phyloP scores from a whole-genome alignment of 2,113 vertebrate species.

The Thamnophis sirtalis region DNA sequence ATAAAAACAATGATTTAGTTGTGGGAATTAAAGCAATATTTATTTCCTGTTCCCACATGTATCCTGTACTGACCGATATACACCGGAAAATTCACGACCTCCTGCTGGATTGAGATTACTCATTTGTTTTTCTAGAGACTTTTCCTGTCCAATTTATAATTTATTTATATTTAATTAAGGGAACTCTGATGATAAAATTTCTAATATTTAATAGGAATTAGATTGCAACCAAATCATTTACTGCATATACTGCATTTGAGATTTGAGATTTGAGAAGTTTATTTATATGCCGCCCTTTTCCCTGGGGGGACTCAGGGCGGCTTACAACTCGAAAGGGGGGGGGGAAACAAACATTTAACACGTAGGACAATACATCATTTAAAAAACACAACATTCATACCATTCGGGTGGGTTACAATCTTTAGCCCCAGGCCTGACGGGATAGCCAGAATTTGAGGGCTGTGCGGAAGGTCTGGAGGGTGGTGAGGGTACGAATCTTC shows the following conservation, averaged over 20 bases:
- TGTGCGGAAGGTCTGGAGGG: too few species aligned
- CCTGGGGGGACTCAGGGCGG: too few species aligned
- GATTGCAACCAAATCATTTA: neutral
- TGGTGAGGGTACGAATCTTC: too few species aligned
- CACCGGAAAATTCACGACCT: neutral
- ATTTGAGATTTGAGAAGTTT: too few species aligned
- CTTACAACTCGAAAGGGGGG: too few species aligned
- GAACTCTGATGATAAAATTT: neutral
- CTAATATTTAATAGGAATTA: neutral
- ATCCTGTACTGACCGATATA: neutral
- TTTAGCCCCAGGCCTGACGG: too few species aligned
- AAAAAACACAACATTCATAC: too few species aligned
- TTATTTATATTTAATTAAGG: neutral
- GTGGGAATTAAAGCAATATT: neutral
- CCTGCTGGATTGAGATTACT: slow-evolving; percentile 2
- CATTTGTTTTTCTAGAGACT: slow-evolving; percentile 15
- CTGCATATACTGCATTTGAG: neutral
- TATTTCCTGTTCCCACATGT: neutral
- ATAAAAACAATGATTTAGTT: neutral
- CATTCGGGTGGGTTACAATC: too few species aligned
- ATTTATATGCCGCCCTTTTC: too few species aligned
- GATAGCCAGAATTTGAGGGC: too few species aligned
- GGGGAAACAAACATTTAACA: too few species aligned
- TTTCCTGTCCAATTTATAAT: neutral
- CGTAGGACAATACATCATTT: too few species aligned